Evolutionary conservation across 1,140 invertebrate species (phyloP).

Genomic region (Diachasmimorpha longicaudata): DNA sequence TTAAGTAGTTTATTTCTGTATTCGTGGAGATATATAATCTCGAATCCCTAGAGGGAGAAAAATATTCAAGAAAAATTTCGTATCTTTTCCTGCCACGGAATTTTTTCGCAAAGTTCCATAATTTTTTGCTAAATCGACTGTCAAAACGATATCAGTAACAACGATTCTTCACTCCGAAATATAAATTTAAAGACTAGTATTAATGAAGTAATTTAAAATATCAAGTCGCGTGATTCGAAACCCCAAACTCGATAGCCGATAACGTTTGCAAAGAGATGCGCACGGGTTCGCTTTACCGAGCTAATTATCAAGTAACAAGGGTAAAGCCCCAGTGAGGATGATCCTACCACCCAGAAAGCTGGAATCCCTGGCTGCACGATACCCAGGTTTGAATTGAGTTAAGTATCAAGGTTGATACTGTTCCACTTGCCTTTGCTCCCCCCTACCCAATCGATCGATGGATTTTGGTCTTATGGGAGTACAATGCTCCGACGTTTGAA

Average conservation of each 20-base stretch:
- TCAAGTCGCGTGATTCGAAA: background rate
- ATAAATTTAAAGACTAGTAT: too few species aligned
- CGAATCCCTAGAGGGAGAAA: too few species aligned
- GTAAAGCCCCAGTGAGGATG: background rate
- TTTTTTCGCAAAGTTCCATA: too few species aligned
- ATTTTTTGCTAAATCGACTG: too few species aligned
- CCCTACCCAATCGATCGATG: background rate
- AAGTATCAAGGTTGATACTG: slow-evolving; percentile 4
- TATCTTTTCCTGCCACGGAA: too few species aligned
- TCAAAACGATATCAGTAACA: too few species aligned
- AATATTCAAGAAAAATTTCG: too few species aligned
- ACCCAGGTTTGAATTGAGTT: background rate
- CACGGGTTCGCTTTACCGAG: background rate
- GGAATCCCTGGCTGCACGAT: background rate
- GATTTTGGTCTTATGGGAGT: background rate
- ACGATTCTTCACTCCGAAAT: too few species aligned
- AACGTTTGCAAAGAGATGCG: background rate
- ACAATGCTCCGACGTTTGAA: background rate
- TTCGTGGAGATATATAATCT: too few species aligned
- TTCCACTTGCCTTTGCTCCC: background rate
- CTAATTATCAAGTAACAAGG: slow-evolving; percentile 10
- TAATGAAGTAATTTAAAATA: background rate
- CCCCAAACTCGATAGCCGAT: background rate
- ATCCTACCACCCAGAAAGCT: background rate
- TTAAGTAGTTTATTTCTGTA: too few species aligned